Percentiles rank a stretch among this genome's conserved stretches.
Evolutionary conservation across 1,140 invertebrate genomes (phyloP).

Genomic region (Monomorium pharaonis): DNA sequence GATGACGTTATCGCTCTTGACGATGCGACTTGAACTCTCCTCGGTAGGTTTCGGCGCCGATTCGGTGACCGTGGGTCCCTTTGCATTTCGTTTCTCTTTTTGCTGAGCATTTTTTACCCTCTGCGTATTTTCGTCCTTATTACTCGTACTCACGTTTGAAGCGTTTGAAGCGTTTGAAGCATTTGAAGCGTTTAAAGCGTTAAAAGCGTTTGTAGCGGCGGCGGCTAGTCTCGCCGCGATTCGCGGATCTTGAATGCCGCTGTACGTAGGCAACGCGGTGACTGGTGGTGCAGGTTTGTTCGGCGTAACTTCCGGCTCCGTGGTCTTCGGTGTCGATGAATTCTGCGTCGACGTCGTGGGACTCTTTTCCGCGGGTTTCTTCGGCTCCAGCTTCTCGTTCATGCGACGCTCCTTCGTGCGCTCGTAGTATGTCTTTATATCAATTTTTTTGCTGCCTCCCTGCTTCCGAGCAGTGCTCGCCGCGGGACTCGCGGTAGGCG

Average conservation of each 20-base stretch:
- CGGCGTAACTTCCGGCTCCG: neutral
- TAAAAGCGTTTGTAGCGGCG: no score
- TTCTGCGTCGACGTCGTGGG: neutral
- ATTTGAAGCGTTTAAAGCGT: no score
- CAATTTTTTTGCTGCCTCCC: constrained; percentile 74
- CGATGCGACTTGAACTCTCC: neutral
- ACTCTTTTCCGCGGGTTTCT: constrained; percentile 1
- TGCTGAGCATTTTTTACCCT: neutral
- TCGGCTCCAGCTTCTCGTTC: constrained; percentile 63
- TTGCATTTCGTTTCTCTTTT: neutral
- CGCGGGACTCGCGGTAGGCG: no score
- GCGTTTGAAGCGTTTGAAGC: no score
- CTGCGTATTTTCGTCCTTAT: neutral
- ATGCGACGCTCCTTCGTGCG: constrained; percentile 75
- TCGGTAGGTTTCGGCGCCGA: neutral
- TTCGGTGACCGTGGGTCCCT: neutral
- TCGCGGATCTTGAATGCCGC: constrained; percentile 18
- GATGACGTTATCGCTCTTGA: neutral
- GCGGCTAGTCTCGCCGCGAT: neutral
- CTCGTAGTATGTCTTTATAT: constrained; percentile 81
- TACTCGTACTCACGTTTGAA: no score
- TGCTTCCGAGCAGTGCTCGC: neutral
- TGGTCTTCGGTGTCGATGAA: neutral
- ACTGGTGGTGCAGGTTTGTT: neutral
- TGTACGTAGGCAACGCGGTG: neutral